A percentile compares a stretch with the other conserved stretches of the same genome.
These are phyloP conservation scores for Ahaetulla prasina DNA, from an alignment of 2,113 vertebrate genomes.

Conservation along the genomic window DNA sequence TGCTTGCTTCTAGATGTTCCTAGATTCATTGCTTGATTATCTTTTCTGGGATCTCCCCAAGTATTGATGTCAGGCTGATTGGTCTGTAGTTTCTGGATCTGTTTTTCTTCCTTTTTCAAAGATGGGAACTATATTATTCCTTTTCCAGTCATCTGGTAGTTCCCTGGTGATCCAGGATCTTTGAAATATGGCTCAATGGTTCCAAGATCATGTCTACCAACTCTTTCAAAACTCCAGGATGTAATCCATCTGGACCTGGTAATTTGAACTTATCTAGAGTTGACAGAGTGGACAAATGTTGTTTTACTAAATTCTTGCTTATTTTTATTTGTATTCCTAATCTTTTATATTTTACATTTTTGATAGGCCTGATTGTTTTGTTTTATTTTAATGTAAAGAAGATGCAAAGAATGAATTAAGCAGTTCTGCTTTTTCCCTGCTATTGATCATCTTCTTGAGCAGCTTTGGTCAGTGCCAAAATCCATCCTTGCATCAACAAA, in stretches of 20 bases:
- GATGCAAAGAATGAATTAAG: background rate
- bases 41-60: background rate
- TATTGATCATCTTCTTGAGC: background rate
- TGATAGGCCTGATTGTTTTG: background rate
- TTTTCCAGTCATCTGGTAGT: background rate
- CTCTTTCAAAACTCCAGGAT: no score
- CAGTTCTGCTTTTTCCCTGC: background rate
- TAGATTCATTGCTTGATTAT: background rate
- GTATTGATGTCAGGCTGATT: background rate
- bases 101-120: background rate
- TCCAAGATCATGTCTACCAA: background rate
- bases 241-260: no score
- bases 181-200: background rate
- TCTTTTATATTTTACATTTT: background rate
- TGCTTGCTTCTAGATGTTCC: no score
- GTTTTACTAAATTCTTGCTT: no score
- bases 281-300: no score
- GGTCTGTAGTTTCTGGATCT: background rate
- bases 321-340: background rate
- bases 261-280: no score
- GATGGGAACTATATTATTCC: no score
- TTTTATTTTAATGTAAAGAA: background rate
- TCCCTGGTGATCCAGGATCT: background rate
- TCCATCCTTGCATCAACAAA: background rate
- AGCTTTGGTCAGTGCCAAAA: background rate